Base-by-base conservation (phyloP, 2,797 vertebrate species). In the Tauraco hartlaubi region DNA sequence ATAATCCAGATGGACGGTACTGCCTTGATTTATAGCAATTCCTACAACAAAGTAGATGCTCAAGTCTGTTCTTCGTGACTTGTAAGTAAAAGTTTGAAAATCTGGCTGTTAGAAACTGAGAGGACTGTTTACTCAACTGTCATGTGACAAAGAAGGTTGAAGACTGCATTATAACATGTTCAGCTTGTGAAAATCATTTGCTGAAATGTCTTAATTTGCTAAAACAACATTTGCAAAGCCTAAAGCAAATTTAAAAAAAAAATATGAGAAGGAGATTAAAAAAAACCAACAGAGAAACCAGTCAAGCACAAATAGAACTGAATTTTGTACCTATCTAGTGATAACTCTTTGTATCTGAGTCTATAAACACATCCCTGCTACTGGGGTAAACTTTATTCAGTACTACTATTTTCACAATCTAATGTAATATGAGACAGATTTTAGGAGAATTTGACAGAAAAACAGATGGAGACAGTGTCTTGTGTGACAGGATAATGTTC, bases 401-500 rank as follows among this genome's bases (percentile, higher is more conserved):
- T 66, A 55, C 58, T 88, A 56, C 31, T 79, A 39, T 81, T 95
- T 97, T 85, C 89, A 63, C 52, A 94, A 89, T 37, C 37, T 94
- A 94, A 96, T 76, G 75, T 71, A 96, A 80, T 85, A 82, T 68
- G 77, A 96, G 90, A 95, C 74, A 83, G 51, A 95, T 91, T 95
- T 94, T 56, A 88, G 28, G 13, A 61, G 73, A 94, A 90, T 95
- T 68, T 86, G 86, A 78, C 75, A 86, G 75, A 86, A 96, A 97
- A 96, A 52, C 79, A 96, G 85, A 94, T 62, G 49, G 21, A 72
- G 67, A 49, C n/a, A 37, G 15, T 68, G 46, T 74, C 75, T 91
- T 74, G 67, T 73, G 75, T 91, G 51, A 75, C 14, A 82, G 48
- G 61, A 79, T 41, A 73, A 71, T 73, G 51, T 87, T 75, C 67